Evolutionary conservation across 2,113 vertebrate genomes (phyloP).

Genomic region (Prietella phreatophila): DNA sequence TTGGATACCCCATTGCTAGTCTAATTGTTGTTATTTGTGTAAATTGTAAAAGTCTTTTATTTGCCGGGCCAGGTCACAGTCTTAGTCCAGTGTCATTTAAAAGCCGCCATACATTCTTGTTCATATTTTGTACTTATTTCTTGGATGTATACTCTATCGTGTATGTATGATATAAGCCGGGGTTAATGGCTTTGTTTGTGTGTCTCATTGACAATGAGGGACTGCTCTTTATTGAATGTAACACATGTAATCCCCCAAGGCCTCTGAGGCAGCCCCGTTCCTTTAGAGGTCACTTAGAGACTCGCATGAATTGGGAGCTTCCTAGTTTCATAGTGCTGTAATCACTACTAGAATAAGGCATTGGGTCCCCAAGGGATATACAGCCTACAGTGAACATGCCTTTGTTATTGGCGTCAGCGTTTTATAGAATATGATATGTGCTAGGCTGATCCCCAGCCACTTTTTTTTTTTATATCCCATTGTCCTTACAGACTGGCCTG

Average conservation of each 20-base stretch:
- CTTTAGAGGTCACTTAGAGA: slow-evolving; percentile 76
- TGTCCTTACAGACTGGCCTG: slow-evolving; percentile 51
- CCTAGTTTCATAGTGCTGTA: slow-evolving; percentile 71
- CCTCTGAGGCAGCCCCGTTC: slow-evolving; percentile 68
- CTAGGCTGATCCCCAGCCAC: slow-evolving; percentile 61
- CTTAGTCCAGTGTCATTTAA: neutral
- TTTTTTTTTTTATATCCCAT: slow-evolving; percentile 59
- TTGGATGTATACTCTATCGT: neutral
- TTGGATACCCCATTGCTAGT: neutral
- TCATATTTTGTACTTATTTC: slow-evolving; percentile 6
- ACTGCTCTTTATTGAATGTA: slow-evolving; percentile 77
- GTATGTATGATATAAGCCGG: slow-evolving; percentile 55
- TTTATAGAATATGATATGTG: slow-evolving; percentile 68
- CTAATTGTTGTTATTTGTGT: neutral
- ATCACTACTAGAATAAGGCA: slow-evolving; percentile 73
- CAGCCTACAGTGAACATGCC: slow-evolving; percentile 55
- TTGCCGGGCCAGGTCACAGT: neutral
- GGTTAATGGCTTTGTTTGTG: slow-evolving; percentile 76
- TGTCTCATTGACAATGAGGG: slow-evolving; percentile 75
- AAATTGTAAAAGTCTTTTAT: neutral
- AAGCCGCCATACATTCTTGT: neutral
- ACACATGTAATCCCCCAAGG: slow-evolving; percentile 76
- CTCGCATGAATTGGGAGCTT: slow-evolving; percentile 75
- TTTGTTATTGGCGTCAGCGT: slow-evolving; percentile 70
- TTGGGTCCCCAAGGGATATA: slow-evolving; percentile 64